These are phyloP conservation scores for Stenichneumon culpator DNA, from an alignment of 2,888 invertebrate genomes.

Conservation along the genomic window DNA sequence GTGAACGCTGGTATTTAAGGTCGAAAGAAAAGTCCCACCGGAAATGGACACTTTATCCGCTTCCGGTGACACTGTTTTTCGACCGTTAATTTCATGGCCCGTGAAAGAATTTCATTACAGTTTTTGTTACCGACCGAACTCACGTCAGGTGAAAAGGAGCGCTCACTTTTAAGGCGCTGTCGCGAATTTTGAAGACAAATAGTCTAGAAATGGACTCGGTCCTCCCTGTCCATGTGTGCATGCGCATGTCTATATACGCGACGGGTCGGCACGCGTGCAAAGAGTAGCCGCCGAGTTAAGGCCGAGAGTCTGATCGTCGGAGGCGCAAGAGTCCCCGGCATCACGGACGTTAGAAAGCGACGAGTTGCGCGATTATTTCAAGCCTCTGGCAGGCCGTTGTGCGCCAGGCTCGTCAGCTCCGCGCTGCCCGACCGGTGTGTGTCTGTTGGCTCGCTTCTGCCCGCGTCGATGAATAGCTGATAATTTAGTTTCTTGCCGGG, in stretches of 20 bases:
- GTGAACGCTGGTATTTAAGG: no score
- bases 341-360: conserved; percentile 76
- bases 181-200: conserved; percentile 24
- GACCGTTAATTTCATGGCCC: no score
- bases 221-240: background rate
- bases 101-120: no score
- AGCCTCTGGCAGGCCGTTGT: conserved; percentile 14
- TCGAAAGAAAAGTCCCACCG: no score
- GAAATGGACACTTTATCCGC: background rate
- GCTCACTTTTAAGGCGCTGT: conserved; percentile 9
- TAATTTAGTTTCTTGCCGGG: conserved; percentile 66
- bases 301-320: conserved; percentile 12
- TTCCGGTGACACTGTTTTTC: background rate
- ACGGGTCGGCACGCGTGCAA: conserved; percentile 8
- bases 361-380: conserved; percentile 75
- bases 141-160: background rate
- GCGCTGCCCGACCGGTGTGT: background rate
- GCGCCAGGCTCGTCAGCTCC: conserved; percentile 51
- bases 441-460: conserved; percentile 46
- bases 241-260: background rate
- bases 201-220: conserved; percentile 32
- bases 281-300: conserved; percentile 8
- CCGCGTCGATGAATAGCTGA: conserved; percentile 69
- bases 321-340: conserved; percentile 44
- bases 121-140: no score